Evolutionary conservation across 2,888 invertebrate genomes (phyloP).

Genomic region (Molanna angustata): DNA sequence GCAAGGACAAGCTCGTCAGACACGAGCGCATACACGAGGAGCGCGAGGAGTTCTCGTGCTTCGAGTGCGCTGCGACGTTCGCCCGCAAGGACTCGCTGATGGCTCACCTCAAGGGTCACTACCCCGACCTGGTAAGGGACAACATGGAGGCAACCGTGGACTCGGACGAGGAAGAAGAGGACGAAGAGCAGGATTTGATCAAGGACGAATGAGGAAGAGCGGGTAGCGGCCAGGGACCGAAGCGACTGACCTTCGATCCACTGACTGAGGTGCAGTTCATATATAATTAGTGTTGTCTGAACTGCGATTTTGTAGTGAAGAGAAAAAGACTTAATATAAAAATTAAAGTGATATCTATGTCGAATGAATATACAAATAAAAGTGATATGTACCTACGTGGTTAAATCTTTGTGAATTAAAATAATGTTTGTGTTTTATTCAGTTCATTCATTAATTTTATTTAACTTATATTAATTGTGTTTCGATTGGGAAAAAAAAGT

Average conservation of each 20-base stretch:
- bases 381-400: too few relatives aligned
- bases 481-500: too few relatives aligned
- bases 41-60: slow-evolving; percentile 60
- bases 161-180: slow-evolving; percentile 42
- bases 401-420: too few relatives aligned
- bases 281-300: slow-evolving; percentile 1
- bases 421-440: too few relatives aligned
- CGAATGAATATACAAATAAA: too few relatives aligned
- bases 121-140: slow-evolving; percentile 39
- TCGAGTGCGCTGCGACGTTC: slow-evolving; percentile 60
- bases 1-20: slow-evolving; percentile 66
- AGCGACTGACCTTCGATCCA: slow-evolving; percentile 3
- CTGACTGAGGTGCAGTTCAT: slow-evolving; percentile 19
- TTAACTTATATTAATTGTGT: too few relatives aligned
- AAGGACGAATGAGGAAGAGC: slow-evolving; percentile 19
- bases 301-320: too few relatives aligned
- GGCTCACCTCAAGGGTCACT: slow-evolving; percentile 59
- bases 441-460: too few relatives aligned
- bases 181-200: slow-evolving; percentile 3
- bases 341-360: too few relatives aligned
- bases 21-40: slow-evolving; percentile 66
- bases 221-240: neutral
- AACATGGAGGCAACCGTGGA: slow-evolving; percentile 34
- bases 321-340: too few relatives aligned
- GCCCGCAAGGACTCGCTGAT: slow-evolving; percentile 57